Conservation (phyloP, 2,113 vertebrate species). For the Camelus bactrianus region DNA sequence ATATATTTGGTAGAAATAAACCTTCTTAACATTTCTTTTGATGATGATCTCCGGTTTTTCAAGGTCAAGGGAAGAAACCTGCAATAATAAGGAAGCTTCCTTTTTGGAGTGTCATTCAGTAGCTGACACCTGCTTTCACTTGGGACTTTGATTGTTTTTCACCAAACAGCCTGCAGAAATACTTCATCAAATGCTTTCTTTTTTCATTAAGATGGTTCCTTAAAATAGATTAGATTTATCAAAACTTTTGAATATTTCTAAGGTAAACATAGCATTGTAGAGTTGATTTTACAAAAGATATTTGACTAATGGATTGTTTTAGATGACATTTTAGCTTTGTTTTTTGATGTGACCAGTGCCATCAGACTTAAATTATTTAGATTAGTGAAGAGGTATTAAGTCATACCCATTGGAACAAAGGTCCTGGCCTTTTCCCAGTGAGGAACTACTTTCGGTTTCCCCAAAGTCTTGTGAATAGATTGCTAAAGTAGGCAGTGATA, state of each 20-base stretch:
- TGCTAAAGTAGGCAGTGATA: neutral
- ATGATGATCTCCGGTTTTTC: neutral
- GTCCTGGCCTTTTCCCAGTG: neutral
- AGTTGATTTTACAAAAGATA: constrained; percentile 31
- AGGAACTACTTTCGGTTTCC: constrained; percentile 33
- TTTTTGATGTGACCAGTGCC: constrained; percentile 12
- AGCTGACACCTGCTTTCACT: neutral
- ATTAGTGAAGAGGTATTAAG: neutral
- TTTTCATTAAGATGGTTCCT: constrained; percentile 9
- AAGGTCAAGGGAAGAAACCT: neutral
- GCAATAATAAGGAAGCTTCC: neutral
- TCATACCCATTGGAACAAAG: neutral
- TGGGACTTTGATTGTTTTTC: constrained; percentile 37
- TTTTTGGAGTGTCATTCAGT: neutral
- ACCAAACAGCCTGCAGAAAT: neutral
- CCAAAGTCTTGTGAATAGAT: neutral
- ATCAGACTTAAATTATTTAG: neutral
- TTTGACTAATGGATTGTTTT: constrained; percentile 29
- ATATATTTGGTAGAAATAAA: neutral
- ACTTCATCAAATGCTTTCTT: neutral
- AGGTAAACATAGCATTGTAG: constrained; percentile 25
- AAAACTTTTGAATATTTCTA: constrained; percentile 41
- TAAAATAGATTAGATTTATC: constrained; percentile 45
- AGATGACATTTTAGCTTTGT: neutral
- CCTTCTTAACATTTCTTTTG: constrained; percentile 1